Evolutionary conservation across 2,888 invertebrate genomes (phyloP).

Genomic region (Microplitis manilae): DNA sequence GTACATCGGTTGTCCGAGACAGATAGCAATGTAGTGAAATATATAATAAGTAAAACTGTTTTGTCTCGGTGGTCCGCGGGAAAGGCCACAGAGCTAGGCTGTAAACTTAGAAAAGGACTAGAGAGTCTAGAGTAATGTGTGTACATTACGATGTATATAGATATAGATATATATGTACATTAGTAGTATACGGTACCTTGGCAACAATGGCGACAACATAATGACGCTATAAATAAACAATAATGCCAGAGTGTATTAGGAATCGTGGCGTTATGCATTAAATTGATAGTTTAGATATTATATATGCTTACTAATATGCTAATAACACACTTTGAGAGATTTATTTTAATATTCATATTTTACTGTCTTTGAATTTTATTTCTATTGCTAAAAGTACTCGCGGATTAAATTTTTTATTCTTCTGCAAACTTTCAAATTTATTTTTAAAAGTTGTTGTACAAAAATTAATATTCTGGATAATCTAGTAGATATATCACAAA

Average conservation of each 20-base stretch:
- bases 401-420: not conserved
- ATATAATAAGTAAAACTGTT: not conserved
- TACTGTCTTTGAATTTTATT: not conserved
- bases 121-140: not conserved
- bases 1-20: not conserved
- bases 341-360: not conserved
- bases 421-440: too few species aligned
- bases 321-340: not conserved
- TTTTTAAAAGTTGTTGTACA: too few species aligned
- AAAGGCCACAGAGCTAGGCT: not conserved
- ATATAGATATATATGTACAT: not conserved
- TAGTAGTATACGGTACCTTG: not conserved
- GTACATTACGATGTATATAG: not conserved
- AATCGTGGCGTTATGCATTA: not conserved
- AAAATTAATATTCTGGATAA: too few species aligned
- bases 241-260: conserved; percentile 58
- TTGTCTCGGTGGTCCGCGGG: not conserved
- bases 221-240: conserved; percentile 69
- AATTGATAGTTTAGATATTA: not conserved
- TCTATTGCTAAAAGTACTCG: not conserved
- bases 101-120: not conserved
- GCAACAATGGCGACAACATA: conserved; percentile 64
- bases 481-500: too few species aligned
- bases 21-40: not conserved
- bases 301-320: not conserved